These are phyloP conservation scores for Ormyrus labotus DNA, from an alignment of 2,888 invertebrate species.

Conservation along the genomic window DNA sequence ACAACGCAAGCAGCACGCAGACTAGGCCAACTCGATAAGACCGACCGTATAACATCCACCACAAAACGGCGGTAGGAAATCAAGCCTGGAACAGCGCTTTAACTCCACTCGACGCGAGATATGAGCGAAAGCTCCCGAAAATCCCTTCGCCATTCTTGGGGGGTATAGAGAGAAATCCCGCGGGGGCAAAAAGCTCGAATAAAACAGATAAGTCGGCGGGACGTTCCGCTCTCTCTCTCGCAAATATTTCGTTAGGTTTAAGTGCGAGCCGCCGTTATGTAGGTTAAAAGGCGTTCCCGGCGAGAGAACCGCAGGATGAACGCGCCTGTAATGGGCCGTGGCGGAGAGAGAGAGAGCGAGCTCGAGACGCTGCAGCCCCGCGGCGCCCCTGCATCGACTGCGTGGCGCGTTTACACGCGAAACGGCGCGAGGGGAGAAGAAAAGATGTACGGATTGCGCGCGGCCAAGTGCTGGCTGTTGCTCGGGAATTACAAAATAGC, in stretches of 20 bases:
- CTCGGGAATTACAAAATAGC: too few species aligned
- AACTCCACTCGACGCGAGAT: conserved; percentile 12
- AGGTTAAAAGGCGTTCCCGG: conserved; percentile 29
- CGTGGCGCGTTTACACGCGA: too few species aligned
- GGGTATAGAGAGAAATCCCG: background rate
- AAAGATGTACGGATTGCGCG: background rate
- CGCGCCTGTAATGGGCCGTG: background rate
- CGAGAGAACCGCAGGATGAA: background rate
- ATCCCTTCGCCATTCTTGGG: background rate
- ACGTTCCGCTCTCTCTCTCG: background rate
- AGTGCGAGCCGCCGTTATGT: conserved; percentile 15
- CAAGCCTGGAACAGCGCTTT: conserved; percentile 22
- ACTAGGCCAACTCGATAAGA: background rate
- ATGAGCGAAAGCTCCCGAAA: background rate
- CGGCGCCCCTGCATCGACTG: too few species aligned
- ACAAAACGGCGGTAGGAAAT: conserved; percentile 3
- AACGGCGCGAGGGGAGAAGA: background rate
- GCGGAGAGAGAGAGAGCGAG: background rate
- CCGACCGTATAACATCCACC: background rate
- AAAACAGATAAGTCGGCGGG: conserved; percentile 9
- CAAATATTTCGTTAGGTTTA: conserved; percentile 45
- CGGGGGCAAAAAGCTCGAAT: background rate
- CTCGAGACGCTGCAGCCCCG: background rate
- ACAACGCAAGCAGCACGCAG: background rate
- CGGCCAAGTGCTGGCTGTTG: too few species aligned